Conservation (phyloP, 1,140 invertebrate species). For the Musca domestica region DNA sequence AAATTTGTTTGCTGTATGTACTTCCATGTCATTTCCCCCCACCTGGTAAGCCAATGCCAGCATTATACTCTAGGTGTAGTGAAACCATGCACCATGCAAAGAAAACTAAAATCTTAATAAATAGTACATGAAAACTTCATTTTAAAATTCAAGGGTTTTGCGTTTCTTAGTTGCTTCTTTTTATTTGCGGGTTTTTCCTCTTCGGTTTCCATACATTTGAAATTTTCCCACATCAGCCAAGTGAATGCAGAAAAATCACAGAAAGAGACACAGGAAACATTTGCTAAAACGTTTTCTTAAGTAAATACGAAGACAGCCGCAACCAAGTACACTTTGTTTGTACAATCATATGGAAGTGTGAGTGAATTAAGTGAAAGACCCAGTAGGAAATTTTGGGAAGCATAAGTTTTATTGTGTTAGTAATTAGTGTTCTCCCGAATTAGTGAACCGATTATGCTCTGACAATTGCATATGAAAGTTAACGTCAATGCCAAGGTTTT, state of each 20-base stretch:
- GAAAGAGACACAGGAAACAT: background rate
- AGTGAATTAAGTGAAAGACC: background rate
- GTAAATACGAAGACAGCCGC: constrained; percentile 14
- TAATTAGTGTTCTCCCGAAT: too few species aligned
- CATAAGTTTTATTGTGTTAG: too few species aligned
- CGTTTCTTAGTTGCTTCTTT: background rate
- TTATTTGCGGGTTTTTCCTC: too few species aligned
- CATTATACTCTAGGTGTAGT: too few species aligned
- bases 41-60: too few species aligned
- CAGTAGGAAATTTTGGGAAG: background rate
- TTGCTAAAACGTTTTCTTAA: constrained; percentile 10
- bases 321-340: background rate
- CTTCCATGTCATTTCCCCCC: too few species aligned
- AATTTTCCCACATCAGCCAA: background rate
- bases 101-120: too few species aligned
- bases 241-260: background rate
- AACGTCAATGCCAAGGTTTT: too few species aligned
- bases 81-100: background rate
- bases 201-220: too few species aligned
- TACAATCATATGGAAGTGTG: background rate
- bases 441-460: too few species aligned
- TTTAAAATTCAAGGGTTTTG: background rate
- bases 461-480: too few species aligned
- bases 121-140: background rate
- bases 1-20: too few species aligned